phyloP scores from a whole-genome alignment of 2,888 invertebrate species.

The Drosophila putrida region DNA sequence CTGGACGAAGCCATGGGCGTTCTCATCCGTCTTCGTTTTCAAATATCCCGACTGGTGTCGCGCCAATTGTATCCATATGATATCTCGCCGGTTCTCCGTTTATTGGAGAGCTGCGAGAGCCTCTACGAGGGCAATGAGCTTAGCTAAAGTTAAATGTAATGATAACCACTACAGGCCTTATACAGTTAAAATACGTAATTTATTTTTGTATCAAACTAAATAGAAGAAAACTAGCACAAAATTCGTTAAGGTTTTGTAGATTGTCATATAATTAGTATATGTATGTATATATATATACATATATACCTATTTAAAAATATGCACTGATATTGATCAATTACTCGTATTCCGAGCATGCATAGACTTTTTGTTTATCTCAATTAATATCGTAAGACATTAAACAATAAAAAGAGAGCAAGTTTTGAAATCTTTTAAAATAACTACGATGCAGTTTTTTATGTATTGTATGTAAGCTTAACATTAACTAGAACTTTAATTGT shows the following conservation, averaged over 20 bases:
- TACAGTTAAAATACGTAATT: constrained; percentile 78
- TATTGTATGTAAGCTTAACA: constrained; percentile 25
- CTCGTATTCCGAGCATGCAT: constrained; percentile 53
- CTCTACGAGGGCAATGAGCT: constrained; percentile 94
- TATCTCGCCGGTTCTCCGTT: constrained; percentile 93
- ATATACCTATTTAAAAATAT: constrained; percentile 14
- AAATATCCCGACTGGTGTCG: constrained; percentile 93
- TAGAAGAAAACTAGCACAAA: constrained; percentile 57
- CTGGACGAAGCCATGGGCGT: constrained; percentile 94
- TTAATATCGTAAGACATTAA: constrained; percentile 35
- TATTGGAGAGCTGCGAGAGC: constrained; percentile 93
- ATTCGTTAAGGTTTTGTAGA: constrained; percentile 53
- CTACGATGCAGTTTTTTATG: constrained; percentile 7
- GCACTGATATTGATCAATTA: constrained; percentile 45
- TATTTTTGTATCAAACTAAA: constrained; percentile 68
- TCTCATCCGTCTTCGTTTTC: constrained; percentile 91
- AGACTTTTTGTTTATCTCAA: constrained; percentile 56
- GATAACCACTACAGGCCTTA: constrained; percentile 40
- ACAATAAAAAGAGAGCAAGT: constrained; percentile 17
- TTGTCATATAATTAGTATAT: constrained; percentile 42
- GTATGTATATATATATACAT: constrained; percentile 9
- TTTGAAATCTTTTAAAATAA: constrained; percentile 20
- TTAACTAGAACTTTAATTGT: constrained; percentile 11
- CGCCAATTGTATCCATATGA: constrained; percentile 95
- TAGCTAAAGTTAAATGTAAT: constrained; percentile 86